Evolutionary conservation across 2,888 invertebrate genomes (phyloP), one percentile per base, ranked within the genome.

Genomic region (Watsonalla binaria): DNA sequence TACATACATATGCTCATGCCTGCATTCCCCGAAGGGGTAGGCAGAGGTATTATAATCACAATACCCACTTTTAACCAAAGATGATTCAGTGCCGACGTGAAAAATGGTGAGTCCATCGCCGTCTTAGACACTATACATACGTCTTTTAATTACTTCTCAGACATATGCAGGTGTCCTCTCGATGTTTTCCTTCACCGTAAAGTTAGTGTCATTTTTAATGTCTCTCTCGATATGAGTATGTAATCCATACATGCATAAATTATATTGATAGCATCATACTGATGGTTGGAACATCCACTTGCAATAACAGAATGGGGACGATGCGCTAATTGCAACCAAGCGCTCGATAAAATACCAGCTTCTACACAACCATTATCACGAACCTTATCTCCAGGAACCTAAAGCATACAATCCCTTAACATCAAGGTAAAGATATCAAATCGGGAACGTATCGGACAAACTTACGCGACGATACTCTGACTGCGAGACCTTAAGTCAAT

Each of bases 311-410:
- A 70, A 71, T 61, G 67, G 54, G 65, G 56, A 58, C 66, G 65
- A 64, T 59, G 66, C 63, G 63, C 70, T 73, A 74, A 73, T 73
- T 70, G 74, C 66, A 68, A 62, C 58, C 59, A 56, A 54, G 64
- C 62, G 65, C 56, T 63, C 58, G 61, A 68, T 63, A 68, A 59
- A 58, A 54, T 13, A 53, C 57, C 51, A 58, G 51, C 47, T 34
- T 45, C 52, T n/a, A 48, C 33, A 50, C 58, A 8, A n/a, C 9
- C 15, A 5, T 6, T 7, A 0, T 47, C 33, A 49, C 39, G n/a
- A 24, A 45, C 49, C 42, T 53, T 47, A 57, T 49, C 6, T 0
- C 0, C 5, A 6, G 7, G 0, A 0, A 0, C 0, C 0, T 63
- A 63, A 50, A 52, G 58, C 50, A 51, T 14, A 50, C 51, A 63